phyloP scores from a whole-genome alignment of 1,140 invertebrate genomes.

The Venustaconcha ellipsiformis region DNA sequence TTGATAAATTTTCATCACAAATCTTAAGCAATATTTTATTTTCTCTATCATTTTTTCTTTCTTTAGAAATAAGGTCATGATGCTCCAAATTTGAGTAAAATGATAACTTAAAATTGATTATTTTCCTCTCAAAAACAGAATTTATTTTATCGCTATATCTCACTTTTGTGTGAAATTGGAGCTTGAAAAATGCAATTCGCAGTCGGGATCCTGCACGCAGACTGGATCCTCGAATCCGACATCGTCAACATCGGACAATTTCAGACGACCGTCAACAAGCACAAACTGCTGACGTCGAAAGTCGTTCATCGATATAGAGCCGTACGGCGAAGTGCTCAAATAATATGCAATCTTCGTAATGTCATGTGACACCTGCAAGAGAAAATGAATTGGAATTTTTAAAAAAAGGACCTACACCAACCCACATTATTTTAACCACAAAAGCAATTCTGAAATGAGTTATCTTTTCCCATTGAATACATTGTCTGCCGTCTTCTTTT shows the following conservation, averaged over 20 bases:
- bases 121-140: no score
- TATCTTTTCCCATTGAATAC: no score
- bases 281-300: slow-evolving; percentile 72
- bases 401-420: neutral
- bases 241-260: slow-evolving; percentile 72
- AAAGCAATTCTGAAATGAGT: no score
- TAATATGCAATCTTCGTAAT: slow-evolving; percentile 68
- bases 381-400: neutral
- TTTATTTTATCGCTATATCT: neutral
- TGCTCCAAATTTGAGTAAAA: neutral
- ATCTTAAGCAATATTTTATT: neutral
- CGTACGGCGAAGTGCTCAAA: slow-evolving; percentile 66
- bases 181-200: slow-evolving; percentile 48
- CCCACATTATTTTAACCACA: neutral
- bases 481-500: no score
- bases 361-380: slow-evolving; percentile 64
- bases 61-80: neutral
- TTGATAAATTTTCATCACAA: no score
- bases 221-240: slow-evolving; percentile 66
- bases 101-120: neutral
- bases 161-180: slow-evolving; percentile 60
- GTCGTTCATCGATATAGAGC: slow-evolving; percentile 71
- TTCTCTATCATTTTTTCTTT: neutral
- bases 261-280: slow-evolving; percentile 67
- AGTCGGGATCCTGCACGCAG: slow-evolving; percentile 60